Evolutionary conservation across 2,888 invertebrate species (phyloP).

Genomic region (Aphidius colemani): DNA sequence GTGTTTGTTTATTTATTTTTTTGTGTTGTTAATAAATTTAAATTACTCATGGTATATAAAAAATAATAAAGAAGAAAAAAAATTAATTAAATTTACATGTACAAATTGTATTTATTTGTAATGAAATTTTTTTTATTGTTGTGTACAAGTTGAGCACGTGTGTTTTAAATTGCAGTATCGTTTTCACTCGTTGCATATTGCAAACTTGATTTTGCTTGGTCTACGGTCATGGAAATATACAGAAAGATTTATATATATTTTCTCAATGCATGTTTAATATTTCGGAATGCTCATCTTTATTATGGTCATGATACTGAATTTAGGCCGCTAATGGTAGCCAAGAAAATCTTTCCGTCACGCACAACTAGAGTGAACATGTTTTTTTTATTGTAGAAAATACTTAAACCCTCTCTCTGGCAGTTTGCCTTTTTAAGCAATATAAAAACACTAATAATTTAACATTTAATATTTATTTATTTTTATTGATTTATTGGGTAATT

Average conservation of each 20-base stretch:
- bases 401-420: too few relatives aligned
- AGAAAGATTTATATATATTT: neutral
- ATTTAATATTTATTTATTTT: too few relatives aligned
- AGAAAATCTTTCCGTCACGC: too few relatives aligned
- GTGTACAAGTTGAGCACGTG: constrained; percentile 7
- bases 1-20: neutral
- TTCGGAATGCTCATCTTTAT: constrained; percentile 3
- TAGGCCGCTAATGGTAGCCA: too few relatives aligned
- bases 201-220: neutral
- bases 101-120: neutral
- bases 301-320: neutral
- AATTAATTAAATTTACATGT: neutral
- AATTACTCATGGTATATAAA: too few relatives aligned
- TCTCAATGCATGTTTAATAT: constrained; percentile 10
- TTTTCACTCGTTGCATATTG: constrained; percentile 7
- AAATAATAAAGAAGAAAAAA: too few relatives aligned
- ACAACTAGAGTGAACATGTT: too few relatives aligned
- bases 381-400: too few relatives aligned
- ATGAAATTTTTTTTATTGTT: constrained; percentile 1
- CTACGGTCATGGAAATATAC: constrained; percentile 8
- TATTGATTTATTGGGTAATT: too few relatives aligned
- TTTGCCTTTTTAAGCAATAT: too few relatives aligned
- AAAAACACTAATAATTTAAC: too few relatives aligned
- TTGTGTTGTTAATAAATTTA: too few relatives aligned
- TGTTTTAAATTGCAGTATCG: neutral